These are phyloP conservation scores for Fissipunctia ypsillon DNA, from an alignment of 2,888 invertebrate species.

Conservation along the genomic window DNA sequence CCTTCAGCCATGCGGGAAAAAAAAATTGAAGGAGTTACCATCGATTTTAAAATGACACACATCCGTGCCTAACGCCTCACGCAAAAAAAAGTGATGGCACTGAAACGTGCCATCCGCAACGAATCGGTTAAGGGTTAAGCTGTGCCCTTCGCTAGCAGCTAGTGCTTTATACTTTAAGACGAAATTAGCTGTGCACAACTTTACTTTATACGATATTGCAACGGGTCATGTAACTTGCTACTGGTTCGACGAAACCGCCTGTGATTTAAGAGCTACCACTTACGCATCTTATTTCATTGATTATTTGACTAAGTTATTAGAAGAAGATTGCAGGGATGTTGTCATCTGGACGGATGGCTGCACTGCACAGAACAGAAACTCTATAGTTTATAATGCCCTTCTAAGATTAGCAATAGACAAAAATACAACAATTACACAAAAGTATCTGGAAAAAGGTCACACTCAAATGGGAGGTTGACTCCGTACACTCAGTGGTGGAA, in stretches of 20 bases:
- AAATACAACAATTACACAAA: slow-evolving; percentile 50
- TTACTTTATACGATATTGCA: slow-evolving; percentile 65
- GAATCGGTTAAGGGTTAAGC: too few species aligned
- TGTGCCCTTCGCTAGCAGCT: slow-evolving; percentile 22
- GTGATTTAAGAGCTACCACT: slow-evolving; percentile 65
- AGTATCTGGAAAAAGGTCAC: slow-evolving; percentile 60
- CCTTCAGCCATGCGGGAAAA: too few species aligned
- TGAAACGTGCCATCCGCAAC: too few species aligned
- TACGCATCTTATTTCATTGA: slow-evolving; percentile 66
- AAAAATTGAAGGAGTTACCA: too few species aligned
- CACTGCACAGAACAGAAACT: slow-evolving; percentile 61
- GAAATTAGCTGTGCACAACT: slow-evolving; percentile 70
- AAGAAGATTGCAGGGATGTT: slow-evolving; percentile 57
- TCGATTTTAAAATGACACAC: too few species aligned
- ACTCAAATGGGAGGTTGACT: not conserved
- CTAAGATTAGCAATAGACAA: slow-evolving; percentile 57
- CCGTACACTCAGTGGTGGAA: slow-evolving; percentile 68
- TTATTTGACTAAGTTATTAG: slow-evolving; percentile 60
- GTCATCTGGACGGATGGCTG: slow-evolving; percentile 69
- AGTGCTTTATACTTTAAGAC: slow-evolving; percentile 72
- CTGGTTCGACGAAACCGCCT: slow-evolving; percentile 67
- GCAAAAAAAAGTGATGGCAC: too few species aligned
- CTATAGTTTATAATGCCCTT: slow-evolving; percentile 54
- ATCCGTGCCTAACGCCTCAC: too few species aligned
- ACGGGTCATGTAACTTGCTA: slow-evolving; percentile 61